Base-by-base conservation (phyloP, 2,797 vertebrate species). In the Moxostoma hubbsi region DNA sequence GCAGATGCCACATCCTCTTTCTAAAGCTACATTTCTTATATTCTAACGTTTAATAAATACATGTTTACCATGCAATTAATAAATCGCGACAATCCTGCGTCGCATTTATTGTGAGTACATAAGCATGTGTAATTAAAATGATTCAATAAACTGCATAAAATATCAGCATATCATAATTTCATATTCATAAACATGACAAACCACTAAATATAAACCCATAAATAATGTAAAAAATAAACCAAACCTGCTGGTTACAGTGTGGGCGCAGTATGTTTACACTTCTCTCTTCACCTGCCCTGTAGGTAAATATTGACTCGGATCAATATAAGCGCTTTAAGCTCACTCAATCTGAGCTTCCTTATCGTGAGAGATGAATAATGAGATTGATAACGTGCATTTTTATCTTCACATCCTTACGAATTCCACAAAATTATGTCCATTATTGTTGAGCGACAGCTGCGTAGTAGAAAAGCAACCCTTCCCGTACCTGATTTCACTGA, bases 1-100 rank as follows among this genome's bases (percentile, higher is more conserved):
- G 58, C 54, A 54, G 36, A 55, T 67, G 84, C 54, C 50, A 71
- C 51, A 49, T 63, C 43, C 67, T 55, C 7, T 74, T 73, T 83
- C 72, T 46, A 76, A 69, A 7, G 15, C 10, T 63, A 49, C 53
- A 46, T 55, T 75, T 50, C 24, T 8, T 18, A 47, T 5, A 47
- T 61, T 73, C 45, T 7, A 5, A 46, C 49, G 67, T 43, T 62
- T 70, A 24, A 24, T 64, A 64, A 51, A 62, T 15, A 11, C n/a
- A 55, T 9, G 43, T 63, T 55, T 55, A 64, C 55, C 5, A 11
- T 49, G 9, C 10, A 50, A 15, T 57, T n/a, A 15, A 66, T 11
- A n/a, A 36, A 75, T 12, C 12, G 11, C 8, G 13, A 72, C 1
- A 1, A 16, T 16, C 6, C 10, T 59, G 36, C 6, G 3, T 0